Percentiles rank a stretch among this genome's conserved stretches.
Evolutionary conservation across 1,140 invertebrate species (phyloP).

Genomic region (Drosophila biarmipes): DNA sequence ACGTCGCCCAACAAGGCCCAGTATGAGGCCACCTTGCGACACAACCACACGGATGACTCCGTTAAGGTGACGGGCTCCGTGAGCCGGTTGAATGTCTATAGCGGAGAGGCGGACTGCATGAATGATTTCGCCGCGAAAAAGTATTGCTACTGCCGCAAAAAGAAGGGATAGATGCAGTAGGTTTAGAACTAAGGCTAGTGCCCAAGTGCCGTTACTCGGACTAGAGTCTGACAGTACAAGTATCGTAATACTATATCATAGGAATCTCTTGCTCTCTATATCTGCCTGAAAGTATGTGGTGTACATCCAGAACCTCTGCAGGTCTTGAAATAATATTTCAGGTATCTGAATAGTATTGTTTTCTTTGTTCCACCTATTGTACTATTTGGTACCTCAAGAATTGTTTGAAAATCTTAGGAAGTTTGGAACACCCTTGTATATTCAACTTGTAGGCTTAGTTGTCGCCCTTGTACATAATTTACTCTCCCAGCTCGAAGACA

Average conservation of each 20-base stretch:
- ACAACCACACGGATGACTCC: conserved; percentile 66
- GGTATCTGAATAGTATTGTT: background rate
- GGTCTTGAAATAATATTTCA: background rate
- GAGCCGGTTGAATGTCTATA: conserved; percentile 88
- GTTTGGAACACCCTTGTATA: conserved; percentile 1
- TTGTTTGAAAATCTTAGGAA: background rate
- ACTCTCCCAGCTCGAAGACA: conserved; percentile 9
- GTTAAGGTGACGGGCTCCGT: conserved; percentile 84
- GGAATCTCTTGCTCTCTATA: conserved; percentile 6
- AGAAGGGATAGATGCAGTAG: conserved; percentile 29
- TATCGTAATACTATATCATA: conserved; percentile 13
- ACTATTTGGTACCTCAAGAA: background rate
- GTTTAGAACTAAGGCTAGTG: conserved; percentile 42
- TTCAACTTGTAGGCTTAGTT: background rate
- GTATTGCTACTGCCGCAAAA: conserved; percentile 85
- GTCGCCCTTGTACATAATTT: conserved; percentile 20
- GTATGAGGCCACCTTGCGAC: conserved; percentile 87
- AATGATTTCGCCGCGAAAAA: conserved; percentile 85
- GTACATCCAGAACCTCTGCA: background rate
- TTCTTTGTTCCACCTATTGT: too few species aligned
- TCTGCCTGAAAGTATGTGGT: background rate
- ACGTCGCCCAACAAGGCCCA: conserved; percentile 86
- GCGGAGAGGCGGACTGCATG: conserved; percentile 85
- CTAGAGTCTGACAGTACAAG: conserved; percentile 22
- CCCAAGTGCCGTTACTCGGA: conserved; percentile 50